Base-by-base conservation (phyloP, 2,888 invertebrate species). In the Acronicta aceris region DNA sequence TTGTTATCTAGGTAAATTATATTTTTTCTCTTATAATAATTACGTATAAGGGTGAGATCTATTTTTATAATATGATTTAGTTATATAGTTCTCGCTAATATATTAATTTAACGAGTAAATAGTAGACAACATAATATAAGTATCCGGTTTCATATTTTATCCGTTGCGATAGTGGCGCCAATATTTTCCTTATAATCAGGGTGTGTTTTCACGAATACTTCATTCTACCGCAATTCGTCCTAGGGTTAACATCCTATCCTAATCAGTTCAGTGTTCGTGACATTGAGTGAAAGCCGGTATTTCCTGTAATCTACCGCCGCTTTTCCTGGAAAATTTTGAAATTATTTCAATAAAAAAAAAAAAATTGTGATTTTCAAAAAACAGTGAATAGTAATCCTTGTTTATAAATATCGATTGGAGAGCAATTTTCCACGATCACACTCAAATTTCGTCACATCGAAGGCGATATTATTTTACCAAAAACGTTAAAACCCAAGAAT, bases 121-220 rank as follows among this genome's bases (percentile, higher is more conserved):
- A 2, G 10, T 9, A 12, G 4, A 2, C 46, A 74, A 59, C 52
- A 64, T 57, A 71, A 63, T 48, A 49, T 60, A 21, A 21, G 51
- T 67, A 42, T 21, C 13, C n/a, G 69, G 90, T 86, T 93, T 83
- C 59, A 65, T 17, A 58, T 78, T 71, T 66, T 70, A 62, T 65
- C 88, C 93, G 86, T 75, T 8, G 82, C 89, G 88, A 88, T 76
- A 77, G 90, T 92, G 84, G 94, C 93, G 94, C 93, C 92, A 86
- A 78, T 93, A 84, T 94, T 94, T 94, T 93, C 93, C 91, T 89
- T 94, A 94, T 93, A 94, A 82, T 93, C 89, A 88, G 90, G 88
- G 91, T 89, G 89, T 92, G 90, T 94, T 93, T 93, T 93, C 93
- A 92, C 86, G 89, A 89, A 91, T 90, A 88, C 94, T 85, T 94